These are phyloP conservation scores for Tenthredo scrophulariae DNA, from an alignment of 2,888 invertebrate species.

Conservation along the genomic window DNA sequence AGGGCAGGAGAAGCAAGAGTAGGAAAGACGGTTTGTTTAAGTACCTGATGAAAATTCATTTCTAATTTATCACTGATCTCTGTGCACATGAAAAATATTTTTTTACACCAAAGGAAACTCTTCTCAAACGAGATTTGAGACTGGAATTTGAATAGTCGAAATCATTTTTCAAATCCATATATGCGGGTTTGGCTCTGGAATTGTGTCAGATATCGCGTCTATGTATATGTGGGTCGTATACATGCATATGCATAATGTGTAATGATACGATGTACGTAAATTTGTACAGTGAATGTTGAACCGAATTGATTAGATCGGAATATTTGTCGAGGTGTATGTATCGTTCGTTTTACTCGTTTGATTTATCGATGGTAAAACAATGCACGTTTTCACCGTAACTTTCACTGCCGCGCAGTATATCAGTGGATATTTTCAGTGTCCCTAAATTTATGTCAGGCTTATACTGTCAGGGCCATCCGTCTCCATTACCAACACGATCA, in stretches of 20 bases:
- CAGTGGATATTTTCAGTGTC: conserved; percentile 21
- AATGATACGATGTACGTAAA: background rate
- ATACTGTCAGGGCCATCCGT: conserved; percentile 15
- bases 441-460: conserved; percentile 22
- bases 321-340: conserved; percentile 1
- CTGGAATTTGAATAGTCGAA: background rate
- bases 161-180: background rate
- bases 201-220: background rate
- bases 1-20: background rate
- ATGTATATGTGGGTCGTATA: too few relatives aligned
- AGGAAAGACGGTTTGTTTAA: background rate
- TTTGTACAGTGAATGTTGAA: background rate
- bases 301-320: conserved; percentile 19
- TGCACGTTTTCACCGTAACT: conserved; percentile 17
- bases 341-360: background rate
- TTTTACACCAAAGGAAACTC: background rate
- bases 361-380: conserved; percentile 28
- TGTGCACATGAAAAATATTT: background rate
- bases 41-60: background rate
- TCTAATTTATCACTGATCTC: background rate
- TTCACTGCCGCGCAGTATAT: background rate
- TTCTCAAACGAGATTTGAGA: too few relatives aligned
- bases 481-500: conserved; percentile 40
- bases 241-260: too few relatives aligned
- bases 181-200: background rate